Evolutionary conservation across 2,888 invertebrate species (phyloP), one percentile per base, ranked within the genome.

Genomic region (Drosophila rellima): DNA sequence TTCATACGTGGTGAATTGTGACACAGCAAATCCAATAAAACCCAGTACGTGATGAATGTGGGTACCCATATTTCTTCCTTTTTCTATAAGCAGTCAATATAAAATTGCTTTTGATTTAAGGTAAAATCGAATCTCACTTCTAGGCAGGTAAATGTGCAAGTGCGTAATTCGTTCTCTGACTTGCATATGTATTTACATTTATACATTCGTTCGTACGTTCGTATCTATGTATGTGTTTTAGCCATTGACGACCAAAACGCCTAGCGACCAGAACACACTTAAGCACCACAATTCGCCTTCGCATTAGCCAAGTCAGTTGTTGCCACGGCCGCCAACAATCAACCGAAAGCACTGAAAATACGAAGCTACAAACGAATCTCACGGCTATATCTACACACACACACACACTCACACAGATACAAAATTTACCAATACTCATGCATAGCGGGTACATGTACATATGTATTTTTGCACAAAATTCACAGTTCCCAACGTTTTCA

Each of bases 331-430:
- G 82, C 87, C 89, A 86, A 73, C 87, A 80, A 76, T 83, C 77
- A 84, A 75, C 54, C 76, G 70, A 76, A 76, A 80, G 76, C 76
- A 79, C 77, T 65, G 76, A 80, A 81, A 88, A 88, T 71, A 88
- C 82, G 88, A 88, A 86, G 83, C 82, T 85, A 76, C 78, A 72
- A 77, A 84, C 85, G 89, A 83, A 89, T 87, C 78, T 80, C 78
- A 72, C 87, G 42, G 67, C 44, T 60, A 73, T 60, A 63, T 44
- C 33, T 23, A 47, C 63, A 77, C 55, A 37, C 15, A 42, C 17
- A n/a, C 47, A 78, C 47, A 60, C 60, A 56, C 39, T 17, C 40
- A 55, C 74, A 74, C 54, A 72, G 29, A 74, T 65, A 78, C 54
- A 50, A 68, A 72, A 52, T 70, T 37, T 56, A 82, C 86, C 61